Conservation (phyloP, 2,113 vertebrate species). For the Brachyhypopomus occidentalis region DNA sequence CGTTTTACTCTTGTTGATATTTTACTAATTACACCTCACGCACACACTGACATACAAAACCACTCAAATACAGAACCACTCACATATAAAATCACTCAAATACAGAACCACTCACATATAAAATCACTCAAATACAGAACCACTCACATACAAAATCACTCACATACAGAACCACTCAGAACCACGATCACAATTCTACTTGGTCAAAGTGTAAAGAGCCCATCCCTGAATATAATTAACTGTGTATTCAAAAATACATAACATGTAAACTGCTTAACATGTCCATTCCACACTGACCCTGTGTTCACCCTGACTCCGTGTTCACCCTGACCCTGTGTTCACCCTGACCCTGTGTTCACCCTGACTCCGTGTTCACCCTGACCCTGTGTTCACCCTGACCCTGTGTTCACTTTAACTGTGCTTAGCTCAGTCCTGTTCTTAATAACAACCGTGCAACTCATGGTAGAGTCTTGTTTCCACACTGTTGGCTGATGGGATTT, state of each 20-base stretch:
- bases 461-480: slow-evolving; percentile 3
- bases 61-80: background rate
- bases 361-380: background rate
- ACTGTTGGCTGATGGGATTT: background rate
- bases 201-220: slow-evolving; percentile 16
- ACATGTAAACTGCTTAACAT: background rate
- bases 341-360: background rate
- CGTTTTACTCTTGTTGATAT: too few species aligned
- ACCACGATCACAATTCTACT: background rate
- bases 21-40: background rate
- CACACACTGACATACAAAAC: background rate
- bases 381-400: too few species aligned
- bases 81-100: background rate
- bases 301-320: background rate
- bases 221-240: slow-evolving; percentile 28
- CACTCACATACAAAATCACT: too few species aligned
- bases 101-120: background rate
- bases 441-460: slow-evolving; percentile 22
- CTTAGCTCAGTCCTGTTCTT: background rate
- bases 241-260: slow-evolving; percentile 15
- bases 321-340: background rate
- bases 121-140: background rate
- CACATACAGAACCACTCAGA: background rate
- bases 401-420: too few species aligned
- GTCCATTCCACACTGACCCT: background rate